These are phyloP conservation scores for Acromyrmex echinatior DNA, from an alignment of 1,140 invertebrate species.

Conservation along the genomic window DNA sequence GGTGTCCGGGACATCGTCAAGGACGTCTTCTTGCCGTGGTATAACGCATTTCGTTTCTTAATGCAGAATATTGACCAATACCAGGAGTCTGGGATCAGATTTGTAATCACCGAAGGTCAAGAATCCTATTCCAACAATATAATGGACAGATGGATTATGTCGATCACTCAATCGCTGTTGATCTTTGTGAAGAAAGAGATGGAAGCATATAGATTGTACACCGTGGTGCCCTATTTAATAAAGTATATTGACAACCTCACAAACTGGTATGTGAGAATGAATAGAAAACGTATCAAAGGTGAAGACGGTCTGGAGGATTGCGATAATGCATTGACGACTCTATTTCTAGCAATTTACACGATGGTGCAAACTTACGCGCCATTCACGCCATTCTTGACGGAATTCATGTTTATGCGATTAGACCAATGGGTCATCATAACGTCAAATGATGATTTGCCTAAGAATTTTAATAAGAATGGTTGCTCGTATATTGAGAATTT, in stretches of 20 bases:
- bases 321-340: conserved; percentile 93
- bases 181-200: conserved; percentile 97
- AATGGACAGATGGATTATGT: conserved; percentile 99
- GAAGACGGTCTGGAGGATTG: conserved; percentile 93
- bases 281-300: conserved; percentile 96
- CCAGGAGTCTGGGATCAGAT: conserved; percentile 89
- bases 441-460: no score
- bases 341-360: conserved; percentile 95
- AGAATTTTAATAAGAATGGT: no score
- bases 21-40: conserved; percentile 99
- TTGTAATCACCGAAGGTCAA: conserved; percentile 89
- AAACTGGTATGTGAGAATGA: conserved; percentile 99
- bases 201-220: conserved; percentile 97
- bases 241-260: conserved; percentile 99
- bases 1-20: conserved; percentile 98
- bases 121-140: conserved; percentile 90
- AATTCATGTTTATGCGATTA: conserved; percentile 97
- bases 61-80: conserved; percentile 96
- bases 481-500: no score
- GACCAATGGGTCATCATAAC: conserved; percentile 82
- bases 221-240: conserved; percentile 96
- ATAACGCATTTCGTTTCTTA: conserved; percentile 98
- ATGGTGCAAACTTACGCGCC: conserved; percentile 98
- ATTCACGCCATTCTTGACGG: conserved; percentile 98
- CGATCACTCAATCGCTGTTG: conserved; percentile 97